phyloP scores from a whole-genome alignment of 2,797 vertebrate species.

The Florisuga fusca region DNA sequence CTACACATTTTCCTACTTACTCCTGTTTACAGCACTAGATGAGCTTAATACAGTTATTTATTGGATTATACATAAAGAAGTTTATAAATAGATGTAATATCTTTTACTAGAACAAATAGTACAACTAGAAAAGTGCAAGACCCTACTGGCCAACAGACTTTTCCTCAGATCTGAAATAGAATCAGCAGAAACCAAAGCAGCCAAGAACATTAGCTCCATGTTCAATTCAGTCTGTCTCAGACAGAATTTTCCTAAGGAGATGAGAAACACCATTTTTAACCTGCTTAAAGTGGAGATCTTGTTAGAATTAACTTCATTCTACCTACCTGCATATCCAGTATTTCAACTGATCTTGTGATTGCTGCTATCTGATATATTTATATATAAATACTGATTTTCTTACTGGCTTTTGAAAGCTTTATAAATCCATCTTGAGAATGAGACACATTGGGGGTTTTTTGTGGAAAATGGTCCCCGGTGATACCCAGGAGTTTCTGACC shows the following conservation, averaged over 20 bases:
- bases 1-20: background rate
- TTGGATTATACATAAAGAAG: background rate
- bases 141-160: rapidly evolving
- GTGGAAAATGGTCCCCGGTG: background rate
- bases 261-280: background rate
- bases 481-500: background rate
- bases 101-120: background rate
- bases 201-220: background rate
- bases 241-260: background rate
- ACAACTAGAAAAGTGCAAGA: background rate
- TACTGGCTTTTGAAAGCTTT: background rate
- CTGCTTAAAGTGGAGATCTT: background rate
- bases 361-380: background rate
- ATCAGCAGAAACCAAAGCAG: background rate
- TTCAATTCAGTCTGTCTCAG: background rate
- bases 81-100: background rate
- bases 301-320: background rate
- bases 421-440: background rate
- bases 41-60: background rate
- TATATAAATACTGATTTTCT: background rate
- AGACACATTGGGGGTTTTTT: background rate
- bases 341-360: background rate
- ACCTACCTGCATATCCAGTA: background rate
- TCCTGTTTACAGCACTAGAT: background rate
- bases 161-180: background rate